Evolutionary conservation across 37 sponge, comb jelly and placozoan species (phyloP), one percentile per base, ranked within the genome.

Genomic region (Oscarella lobularis): DNA sequence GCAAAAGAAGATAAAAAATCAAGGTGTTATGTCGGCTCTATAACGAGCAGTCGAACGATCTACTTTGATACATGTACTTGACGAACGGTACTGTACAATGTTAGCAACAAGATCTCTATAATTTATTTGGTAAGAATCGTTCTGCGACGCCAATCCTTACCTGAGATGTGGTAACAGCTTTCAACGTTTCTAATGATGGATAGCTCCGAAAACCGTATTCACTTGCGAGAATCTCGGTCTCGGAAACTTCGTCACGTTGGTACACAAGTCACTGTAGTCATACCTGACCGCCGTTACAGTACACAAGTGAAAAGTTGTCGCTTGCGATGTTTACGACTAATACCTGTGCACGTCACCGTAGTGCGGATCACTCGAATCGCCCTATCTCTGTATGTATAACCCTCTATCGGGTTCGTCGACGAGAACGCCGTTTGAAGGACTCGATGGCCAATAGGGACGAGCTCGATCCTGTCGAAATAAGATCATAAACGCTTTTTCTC

Each of bases 161-260:
- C 2, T 34, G 2, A 31, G 80, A 48, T 2, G 31, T 73, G 37
- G 85, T 84, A 27, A 93, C 72, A 3, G 67, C 37, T 9, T 41
- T 4, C 54, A 94, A 67, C 29, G 94, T 55, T 30, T 48, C 32
- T 36, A 96, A 78, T 33, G 93, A 93, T 38, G 98, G 91, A 55
- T 87, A 96, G 66, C 89, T 83, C 74, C 92, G 97, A 41, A 83
- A 92, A 2, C 97, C 94, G 83, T 87, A 97, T 75, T 97, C 99
- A 73, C 92, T 92, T 0, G 89, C 91, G 83, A 97, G 93, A n/a
- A n/a, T 66, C 99, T 76, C 3, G 94, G 94, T 2, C 78, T 66
- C 2, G 98, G 99, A 41, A 90, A 90, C 39, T 80, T 82, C 76
- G 83, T 79, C 41, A 86, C 87, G 76, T 97, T 80, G 78, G 82